Percentiles rank a stretch among this genome's conserved stretches.
These are phyloP conservation scores for Anticlea derivata DNA, from an alignment of 2,888 invertebrate genomes.

Conservation along the genomic window DNA sequence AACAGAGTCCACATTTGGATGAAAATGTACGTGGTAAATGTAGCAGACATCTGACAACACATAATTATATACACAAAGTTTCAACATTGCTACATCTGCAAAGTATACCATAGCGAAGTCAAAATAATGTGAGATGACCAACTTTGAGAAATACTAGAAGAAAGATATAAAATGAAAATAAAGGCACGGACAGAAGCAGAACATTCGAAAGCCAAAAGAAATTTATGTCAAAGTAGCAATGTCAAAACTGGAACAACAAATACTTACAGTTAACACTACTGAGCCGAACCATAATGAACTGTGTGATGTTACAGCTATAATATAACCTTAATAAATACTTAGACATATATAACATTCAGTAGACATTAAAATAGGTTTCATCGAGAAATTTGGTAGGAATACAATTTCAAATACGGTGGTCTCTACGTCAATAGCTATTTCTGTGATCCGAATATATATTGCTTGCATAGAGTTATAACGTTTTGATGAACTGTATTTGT, in stretches of 20 bases:
- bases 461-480: conserved; percentile 11
- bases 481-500: too few species aligned
- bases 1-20: conserved; percentile 2
- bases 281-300: conserved; percentile 69
- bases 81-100: conserved; percentile 76
- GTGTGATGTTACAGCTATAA: conserved; percentile 61
- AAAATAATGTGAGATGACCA: conserved; percentile 52
- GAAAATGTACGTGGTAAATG: conserved; percentile 13
- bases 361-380: conserved; percentile 76
- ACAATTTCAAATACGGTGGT: conserved; percentile 51
- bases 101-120: conserved; percentile 38
- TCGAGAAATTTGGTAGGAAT: conserved; percentile 64
- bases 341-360: conserved; percentile 83
- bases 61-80: conserved; percentile 64
- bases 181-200: conserved; percentile 47
- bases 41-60: conserved; percentile 65
- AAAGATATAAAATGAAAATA: conserved; percentile 38
- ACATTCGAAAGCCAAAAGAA: conserved; percentile 38
- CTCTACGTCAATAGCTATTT: conserved; percentile 56
- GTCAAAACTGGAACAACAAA: conserved; percentile 70
- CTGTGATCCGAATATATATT: conserved; percentile 15
- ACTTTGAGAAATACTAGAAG: conserved; percentile 73
- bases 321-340: conserved; percentile 71
- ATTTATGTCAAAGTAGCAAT: conserved; percentile 65
- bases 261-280: conserved; percentile 66